Evolutionary conservation across 2,888 invertebrate species (phyloP), one percentile per base, ranked within the genome.

Genomic region (Chrysomela aeneicollis): DNA sequence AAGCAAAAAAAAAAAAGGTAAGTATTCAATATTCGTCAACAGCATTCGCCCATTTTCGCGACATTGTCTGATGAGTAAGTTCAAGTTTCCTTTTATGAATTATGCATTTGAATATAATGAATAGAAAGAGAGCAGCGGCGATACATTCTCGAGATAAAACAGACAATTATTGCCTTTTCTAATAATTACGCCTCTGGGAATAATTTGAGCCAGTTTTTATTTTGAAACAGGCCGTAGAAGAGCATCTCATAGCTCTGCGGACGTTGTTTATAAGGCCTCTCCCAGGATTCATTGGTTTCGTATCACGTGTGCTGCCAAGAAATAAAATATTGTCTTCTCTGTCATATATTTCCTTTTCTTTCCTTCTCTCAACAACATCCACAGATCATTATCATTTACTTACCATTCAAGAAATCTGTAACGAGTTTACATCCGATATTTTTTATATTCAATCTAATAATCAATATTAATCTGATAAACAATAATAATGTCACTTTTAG

Each of bases 121-220:
- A 60, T 55, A 53, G 19, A 50, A 17, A 19, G 8, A 49, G 58
- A 58, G 64, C 64, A 68, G 4, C 3, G 15, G 10, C 68, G 70
- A 70, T 71, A 61, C 63, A 67, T 68, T 18, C 52, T 59, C 54
- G 57, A 70, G 73, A 73, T 73, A 73, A 70, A 69, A 64, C 61
- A 68, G 70, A 70, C 21, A 73, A 73, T 71, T 70, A 73, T 71
- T 67, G 66, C 61, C 35, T 64, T 59, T 64, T 71, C 69, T 71
- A 73, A 73, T 73, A 70, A 71, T 71, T 71, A 68, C 59, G 70
- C 73, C 70, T 66, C 61, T 59, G 71, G 73, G 73, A 70, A 67
- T 68, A 63, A 70, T 68, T 66, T 59, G 61, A 67, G 67, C 65
- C 63, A 63, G 63, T 67, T 69, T 69, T 69, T 69, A 69, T 52